Evolutionary conservation across 2,113 vertebrate genomes (phyloP).

Genomic region (Gnathonemus echidnorhynchus): DNA sequence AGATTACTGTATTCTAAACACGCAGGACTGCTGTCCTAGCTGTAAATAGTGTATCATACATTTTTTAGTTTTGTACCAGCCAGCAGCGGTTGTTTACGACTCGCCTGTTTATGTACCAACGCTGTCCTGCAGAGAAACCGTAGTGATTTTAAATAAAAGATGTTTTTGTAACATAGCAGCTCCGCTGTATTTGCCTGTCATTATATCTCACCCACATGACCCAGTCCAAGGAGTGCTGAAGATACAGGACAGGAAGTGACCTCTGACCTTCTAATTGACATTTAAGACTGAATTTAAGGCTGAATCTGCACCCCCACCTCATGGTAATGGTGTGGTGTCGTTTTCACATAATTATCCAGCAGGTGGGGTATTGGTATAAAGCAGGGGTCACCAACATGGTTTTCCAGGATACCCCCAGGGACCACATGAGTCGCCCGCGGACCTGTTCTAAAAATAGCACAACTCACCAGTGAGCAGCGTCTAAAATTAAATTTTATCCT

Average conservation of each 20-base stretch:
- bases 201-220: not conserved
- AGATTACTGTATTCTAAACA: not conserved
- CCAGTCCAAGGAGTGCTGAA: not conserved
- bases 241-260: not conserved
- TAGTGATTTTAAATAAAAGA: conserved; percentile 53
- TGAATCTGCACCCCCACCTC: not conserved
- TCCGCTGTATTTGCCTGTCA: not conserved
- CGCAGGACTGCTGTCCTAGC: conserved; percentile 29
- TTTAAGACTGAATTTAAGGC: not conserved
- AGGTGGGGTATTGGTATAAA: not conserved
- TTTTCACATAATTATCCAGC: not conserved
- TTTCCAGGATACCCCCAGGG: too few species aligned
- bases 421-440: too few species aligned
- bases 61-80: conserved; percentile 61
- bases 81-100: conserved; percentile 59
- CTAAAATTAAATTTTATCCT: too few species aligned
- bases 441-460: too few species aligned
- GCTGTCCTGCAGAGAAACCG: conserved; percentile 48
- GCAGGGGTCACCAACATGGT: too few species aligned
- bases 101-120: conserved; percentile 56
- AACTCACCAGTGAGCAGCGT: too few species aligned
- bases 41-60: conserved; percentile 60
- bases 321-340: not conserved
- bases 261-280: not conserved
- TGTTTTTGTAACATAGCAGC: conserved; percentile 46